Conservation (phyloP, 2,888 invertebrate species). For the Euplexia lucipara region DNA sequence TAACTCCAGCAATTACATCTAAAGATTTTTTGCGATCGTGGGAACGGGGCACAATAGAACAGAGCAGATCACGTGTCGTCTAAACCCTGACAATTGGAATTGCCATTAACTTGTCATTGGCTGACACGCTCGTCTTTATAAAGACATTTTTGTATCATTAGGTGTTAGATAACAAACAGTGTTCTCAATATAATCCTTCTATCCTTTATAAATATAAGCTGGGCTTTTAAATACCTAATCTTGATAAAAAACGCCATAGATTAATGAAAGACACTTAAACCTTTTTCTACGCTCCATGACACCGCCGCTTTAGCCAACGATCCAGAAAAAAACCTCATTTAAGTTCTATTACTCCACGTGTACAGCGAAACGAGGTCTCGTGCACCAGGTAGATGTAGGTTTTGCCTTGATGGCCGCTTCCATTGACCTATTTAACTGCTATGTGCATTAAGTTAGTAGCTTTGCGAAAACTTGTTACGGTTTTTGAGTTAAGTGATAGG, state of each 20-base stretch:
- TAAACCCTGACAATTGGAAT: conserved; percentile 48
- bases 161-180: neutral
- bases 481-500: conserved; percentile 47
- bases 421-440: conserved; percentile 76
- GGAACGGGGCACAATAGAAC: conserved; percentile 47
- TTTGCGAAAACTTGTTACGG: conserved; percentile 41
- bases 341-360: conserved; percentile 44
- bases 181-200: neutral
- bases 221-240: neutral
- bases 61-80: conserved; percentile 44
- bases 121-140: conserved; percentile 14
- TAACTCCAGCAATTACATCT: conserved; percentile 39
- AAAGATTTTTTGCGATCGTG: conserved; percentile 35
- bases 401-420: conserved; percentile 70
- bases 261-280: conserved; percentile 23
- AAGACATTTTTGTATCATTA: conserved; percentile 21
- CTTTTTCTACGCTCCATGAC: conserved; percentile 11
- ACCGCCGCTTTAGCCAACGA: conserved; percentile 10
- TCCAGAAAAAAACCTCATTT: conserved; percentile 35
- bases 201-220: too few relatives aligned
- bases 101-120: conserved; percentile 28
- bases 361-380: conserved; percentile 55
- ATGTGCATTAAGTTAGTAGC: conserved; percentile 53
- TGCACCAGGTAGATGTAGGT: conserved; percentile 68
- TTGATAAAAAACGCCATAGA: neutral